These are phyloP conservation scores for Hippoglossus hippoglossus DNA, from an alignment of 2,797 vertebrate genomes.

Conservation along the genomic window DNA sequence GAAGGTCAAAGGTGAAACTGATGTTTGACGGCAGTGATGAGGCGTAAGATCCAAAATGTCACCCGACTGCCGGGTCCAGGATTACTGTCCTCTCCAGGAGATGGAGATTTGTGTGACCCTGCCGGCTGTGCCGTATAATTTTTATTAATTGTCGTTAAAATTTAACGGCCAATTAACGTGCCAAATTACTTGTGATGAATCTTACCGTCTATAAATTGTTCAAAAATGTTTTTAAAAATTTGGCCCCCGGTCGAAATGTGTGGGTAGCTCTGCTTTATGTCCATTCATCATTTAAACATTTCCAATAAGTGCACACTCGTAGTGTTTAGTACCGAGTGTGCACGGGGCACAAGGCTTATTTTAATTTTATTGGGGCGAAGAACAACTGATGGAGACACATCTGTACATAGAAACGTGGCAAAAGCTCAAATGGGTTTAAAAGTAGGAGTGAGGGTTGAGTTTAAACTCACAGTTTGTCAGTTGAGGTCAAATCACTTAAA, in stretches of 20 bases:
- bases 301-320: neutral
- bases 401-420: neutral
- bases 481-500: neutral
- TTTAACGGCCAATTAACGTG: neutral
- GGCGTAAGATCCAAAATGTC: neutral
- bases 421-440: neutral
- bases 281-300: neutral
- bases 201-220: neutral
- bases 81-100: neutral
- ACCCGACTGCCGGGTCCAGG: no score
- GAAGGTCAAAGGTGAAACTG: slow-evolving; percentile 19
- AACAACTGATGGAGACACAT: no score
- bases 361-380: neutral
- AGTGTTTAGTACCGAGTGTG: neutral
- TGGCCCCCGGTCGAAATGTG: neutral
- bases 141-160: neutral
- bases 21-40: slow-evolving; percentile 5
- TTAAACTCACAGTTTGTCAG: neutral
- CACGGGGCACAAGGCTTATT: neutral
- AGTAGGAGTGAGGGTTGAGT: neutral
- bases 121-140: neutral
- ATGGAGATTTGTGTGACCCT: neutral
- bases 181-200: neutral
- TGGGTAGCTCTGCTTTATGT: neutral
- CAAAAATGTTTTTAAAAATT: neutral